Percentiles rank a stretch among this genome's conserved stretches.
phyloP scores from a whole-genome alignment of 2,888 invertebrate genomes.

The Cheilosia variabilis region DNA sequence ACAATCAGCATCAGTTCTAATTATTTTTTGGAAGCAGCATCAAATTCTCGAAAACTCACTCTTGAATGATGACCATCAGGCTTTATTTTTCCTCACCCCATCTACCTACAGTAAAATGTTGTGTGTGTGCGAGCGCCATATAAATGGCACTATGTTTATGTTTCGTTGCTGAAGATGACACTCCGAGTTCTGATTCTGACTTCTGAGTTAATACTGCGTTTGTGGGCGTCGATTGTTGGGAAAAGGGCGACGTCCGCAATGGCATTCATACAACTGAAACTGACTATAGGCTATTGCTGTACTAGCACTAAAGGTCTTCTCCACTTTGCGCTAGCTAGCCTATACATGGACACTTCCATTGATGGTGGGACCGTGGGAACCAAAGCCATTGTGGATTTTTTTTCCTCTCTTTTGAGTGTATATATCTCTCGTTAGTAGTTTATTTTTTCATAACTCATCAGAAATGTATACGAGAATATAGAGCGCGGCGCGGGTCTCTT shows the following conservation, averaged over 20 bases:
- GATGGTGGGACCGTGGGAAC: constrained; percentile 70
- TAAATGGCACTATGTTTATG: constrained; percentile 28
- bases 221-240: constrained; percentile 20
- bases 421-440: constrained; percentile 35
- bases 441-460: constrained; percentile 59
- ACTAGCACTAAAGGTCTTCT: constrained; percentile 46
- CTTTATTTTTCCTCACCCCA: no score
- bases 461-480: constrained; percentile 66
- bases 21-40: no score
- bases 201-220: constrained; percentile 10
- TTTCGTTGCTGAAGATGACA: constrained; percentile 36
- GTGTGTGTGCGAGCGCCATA: constrained; percentile 46
- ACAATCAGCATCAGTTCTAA: no score
- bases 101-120: neutral
- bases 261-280: constrained; percentile 50
- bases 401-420: constrained; percentile 63
- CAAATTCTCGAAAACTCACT: no score
- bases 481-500: constrained; percentile 47
- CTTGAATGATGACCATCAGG: constrained; percentile 12
- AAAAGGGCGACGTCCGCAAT: constrained; percentile 49
- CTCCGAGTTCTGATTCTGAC: constrained; percentile 6
- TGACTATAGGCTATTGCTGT: neutral
- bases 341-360: constrained; percentile 50
- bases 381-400: constrained; percentile 65
- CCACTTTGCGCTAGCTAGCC: constrained; percentile 6